Conservation (phyloP, 2,888 invertebrate genomes). For the Liposcelis brunnea region DNA sequence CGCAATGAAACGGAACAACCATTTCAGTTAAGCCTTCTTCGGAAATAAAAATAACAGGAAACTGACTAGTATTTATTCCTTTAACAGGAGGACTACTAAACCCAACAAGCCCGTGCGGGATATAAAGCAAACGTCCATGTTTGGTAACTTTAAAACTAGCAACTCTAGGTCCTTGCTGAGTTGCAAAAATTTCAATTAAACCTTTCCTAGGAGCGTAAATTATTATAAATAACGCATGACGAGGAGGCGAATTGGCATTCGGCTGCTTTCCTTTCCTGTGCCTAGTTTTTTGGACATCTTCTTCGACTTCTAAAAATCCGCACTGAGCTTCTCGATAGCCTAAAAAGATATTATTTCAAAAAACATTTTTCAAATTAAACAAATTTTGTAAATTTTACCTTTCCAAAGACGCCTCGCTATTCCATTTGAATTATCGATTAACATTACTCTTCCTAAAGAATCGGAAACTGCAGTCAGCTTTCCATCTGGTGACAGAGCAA, state of each 20-base stretch:
- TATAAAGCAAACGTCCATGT: constrained; percentile 59
- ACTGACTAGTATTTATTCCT: constrained; percentile 40
- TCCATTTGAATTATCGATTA: constrained; percentile 68
- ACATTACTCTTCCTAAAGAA: constrained; percentile 67
- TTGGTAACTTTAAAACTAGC: constrained; percentile 82
- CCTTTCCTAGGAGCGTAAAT: constrained; percentile 89
- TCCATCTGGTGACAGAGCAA: constrained; percentile 65
- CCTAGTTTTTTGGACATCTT: constrained; percentile 27
- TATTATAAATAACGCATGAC: constrained; percentile 56
- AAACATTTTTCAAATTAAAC: neutral
- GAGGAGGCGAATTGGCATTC: neutral
- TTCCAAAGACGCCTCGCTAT: constrained; percentile 77
- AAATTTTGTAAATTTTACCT: constrained; percentile 27
- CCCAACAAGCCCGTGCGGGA: constrained; percentile 66
- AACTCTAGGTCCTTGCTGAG: constrained; percentile 77
- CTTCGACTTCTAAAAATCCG: constrained; percentile 74
- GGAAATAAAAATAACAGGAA: constrained; percentile 63
- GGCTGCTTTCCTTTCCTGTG: neutral
- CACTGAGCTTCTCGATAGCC: constrained; percentile 90
- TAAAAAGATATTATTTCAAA: constrained; percentile 16
- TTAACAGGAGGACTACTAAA: constrained; percentile 34
- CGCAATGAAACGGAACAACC: constrained; percentile 77
- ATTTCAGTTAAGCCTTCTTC: constrained; percentile 69
- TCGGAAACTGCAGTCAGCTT: constrained; percentile 69
- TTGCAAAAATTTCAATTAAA: constrained; percentile 80